phyloP scores from a whole-genome alignment of 2,113 vertebrate species.

The Xerus inauris region DNA sequence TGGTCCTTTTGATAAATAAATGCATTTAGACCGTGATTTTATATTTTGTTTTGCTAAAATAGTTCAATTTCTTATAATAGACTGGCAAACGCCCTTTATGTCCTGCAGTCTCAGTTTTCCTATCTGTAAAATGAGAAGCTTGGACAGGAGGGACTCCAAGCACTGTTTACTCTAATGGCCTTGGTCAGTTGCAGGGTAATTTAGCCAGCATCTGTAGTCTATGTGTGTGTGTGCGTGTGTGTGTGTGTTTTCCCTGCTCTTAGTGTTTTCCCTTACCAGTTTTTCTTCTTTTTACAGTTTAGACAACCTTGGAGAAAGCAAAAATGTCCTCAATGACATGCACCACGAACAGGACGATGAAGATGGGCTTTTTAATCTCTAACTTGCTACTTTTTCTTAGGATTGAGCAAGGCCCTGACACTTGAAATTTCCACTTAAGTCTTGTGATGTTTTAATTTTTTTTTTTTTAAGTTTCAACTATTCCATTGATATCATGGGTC shows the following conservation, averaged over 20 bases:
- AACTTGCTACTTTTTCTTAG: not conserved
- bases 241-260: not conserved
- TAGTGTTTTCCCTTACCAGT: not conserved
- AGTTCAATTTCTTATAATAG: not conserved
- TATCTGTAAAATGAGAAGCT: not conserved
- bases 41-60: not conserved
- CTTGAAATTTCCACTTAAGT: not conserved
- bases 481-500: not conserved
- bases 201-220: not conserved
- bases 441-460: not conserved
- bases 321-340: conserved; percentile 40
- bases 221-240: no score
- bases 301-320: conserved; percentile 26
- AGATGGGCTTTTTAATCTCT: conserved; percentile 80
- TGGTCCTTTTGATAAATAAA: not conserved
- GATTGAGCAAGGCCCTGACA: not conserved
- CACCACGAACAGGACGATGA: conserved; percentile 74
- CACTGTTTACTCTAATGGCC: not conserved
- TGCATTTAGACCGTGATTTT: not conserved
- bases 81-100: not conserved
- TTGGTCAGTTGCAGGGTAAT: not conserved
- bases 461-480: not conserved
- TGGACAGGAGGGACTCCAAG: not conserved
- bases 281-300: conserved; percentile 78
- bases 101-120: not conserved